Evolutionary conservation across 1,140 invertebrate genomes (phyloP), one percentile per base, ranked within the genome.

Genomic region (Heliconius himera): DNA sequence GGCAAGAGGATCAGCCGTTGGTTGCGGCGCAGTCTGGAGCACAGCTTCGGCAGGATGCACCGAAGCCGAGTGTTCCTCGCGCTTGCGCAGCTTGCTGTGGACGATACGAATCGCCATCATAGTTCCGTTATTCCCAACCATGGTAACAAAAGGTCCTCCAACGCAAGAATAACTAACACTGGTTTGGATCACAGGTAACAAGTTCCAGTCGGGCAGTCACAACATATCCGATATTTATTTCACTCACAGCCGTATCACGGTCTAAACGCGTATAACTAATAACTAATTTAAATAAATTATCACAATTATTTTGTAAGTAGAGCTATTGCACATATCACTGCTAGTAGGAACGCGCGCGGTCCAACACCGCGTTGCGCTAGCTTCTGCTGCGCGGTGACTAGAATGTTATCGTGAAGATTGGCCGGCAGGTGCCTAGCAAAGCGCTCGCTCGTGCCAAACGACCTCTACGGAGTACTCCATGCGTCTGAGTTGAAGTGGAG

Each of bases 71-170:
- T 96, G 96, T 87, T 98, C 97, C 94, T 97, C 97, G 79, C 97
- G 95, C 95, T 98, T 97, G 87, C 97, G 96, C 94, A 98, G 96
- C 95, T 97, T 98, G 94, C 97, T 98, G 96, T 97, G 97, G 94
- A 98, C 97, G 96, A 98, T 96, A 95, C 97, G 97, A 89, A 98
- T 97, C 87, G 97, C 97, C 94, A 97, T 96, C 96, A 97, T 96
- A 90, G 97, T 97, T 90, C 96, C 97, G 95, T 97, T 97, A 94
- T 96, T 97, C 91, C 97, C 96, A 88, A 97, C 97, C 97, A 97
- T 97, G 84, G 92, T 94, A 83, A 85, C 77, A 84, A 90, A 92
- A 70, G 88, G 87, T 90, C 82, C 89, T 88, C 88, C 88, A 74
- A 91, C 88, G 87, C 91, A 93, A 93, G 91, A 91, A 90, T 87